These are phyloP conservation scores for Poeciliopsis infans DNA, from an alignment of 2,797 vertebrate species.

Conservation along the genomic window DNA sequence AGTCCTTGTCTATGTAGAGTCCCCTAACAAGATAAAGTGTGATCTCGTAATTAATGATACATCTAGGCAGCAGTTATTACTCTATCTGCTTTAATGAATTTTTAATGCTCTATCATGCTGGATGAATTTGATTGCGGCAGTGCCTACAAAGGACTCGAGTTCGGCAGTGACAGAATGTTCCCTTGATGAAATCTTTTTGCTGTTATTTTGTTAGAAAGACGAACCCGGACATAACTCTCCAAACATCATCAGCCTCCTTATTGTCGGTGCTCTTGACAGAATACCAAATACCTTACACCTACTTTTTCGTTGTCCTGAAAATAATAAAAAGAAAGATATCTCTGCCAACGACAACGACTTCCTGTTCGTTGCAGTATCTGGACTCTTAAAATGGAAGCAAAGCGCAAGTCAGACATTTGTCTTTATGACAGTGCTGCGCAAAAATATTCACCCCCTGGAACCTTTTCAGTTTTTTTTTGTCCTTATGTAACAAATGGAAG, in stretches of 20 bases:
- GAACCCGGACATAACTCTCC: conserved; percentile 7
- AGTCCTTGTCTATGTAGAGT: background rate
- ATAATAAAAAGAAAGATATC: background rate
- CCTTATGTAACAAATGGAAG: background rate
- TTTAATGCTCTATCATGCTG: conserved; percentile 25
- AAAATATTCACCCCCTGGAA: background rate
- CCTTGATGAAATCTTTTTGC: conserved; percentile 17
- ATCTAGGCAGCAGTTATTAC: conserved; percentile 12
- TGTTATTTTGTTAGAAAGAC: conserved; percentile 19
- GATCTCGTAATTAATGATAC: conserved; percentile 34
- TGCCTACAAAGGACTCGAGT: background rate
- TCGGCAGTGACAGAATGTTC: conserved; percentile 14
- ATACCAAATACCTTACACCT: background rate
- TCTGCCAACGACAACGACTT: background rate
- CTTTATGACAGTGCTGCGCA: background rate
- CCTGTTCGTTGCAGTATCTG: background rate
- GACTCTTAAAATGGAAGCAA: background rate
- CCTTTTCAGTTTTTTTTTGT: background rate
- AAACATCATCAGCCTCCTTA: background rate
- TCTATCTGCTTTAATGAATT: conserved; percentile 40
- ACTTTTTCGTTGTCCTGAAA: background rate
- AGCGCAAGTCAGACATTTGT: background rate
- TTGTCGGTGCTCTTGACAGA: conserved; percentile 19
- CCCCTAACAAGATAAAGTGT: conserved; percentile 18
- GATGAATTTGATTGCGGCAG: conserved; percentile 20